phyloP scores from a whole-genome alignment of 2,888 invertebrate genomes.

The Plutella xylostella region DNA sequence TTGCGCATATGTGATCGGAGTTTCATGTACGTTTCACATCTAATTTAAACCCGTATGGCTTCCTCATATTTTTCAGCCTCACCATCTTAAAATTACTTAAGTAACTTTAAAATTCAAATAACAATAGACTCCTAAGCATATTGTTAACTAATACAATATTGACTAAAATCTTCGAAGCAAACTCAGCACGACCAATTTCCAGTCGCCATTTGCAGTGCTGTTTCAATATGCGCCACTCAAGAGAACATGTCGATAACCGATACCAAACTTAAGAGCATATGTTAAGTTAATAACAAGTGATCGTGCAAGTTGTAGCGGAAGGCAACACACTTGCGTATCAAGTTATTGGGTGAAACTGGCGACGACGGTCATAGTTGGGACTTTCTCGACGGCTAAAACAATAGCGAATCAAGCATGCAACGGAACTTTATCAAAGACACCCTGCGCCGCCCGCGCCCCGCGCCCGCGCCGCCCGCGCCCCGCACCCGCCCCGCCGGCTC shows the following conservation, averaged over 20 bases:
- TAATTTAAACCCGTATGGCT: too few relatives aligned
- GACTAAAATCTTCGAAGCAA: too few relatives aligned
- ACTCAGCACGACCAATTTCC: slow-evolving; percentile 1
- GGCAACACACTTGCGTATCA: slow-evolving; percentile 42
- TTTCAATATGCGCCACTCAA: slow-evolving; percentile 13
- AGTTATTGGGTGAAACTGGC: slow-evolving; percentile 30
- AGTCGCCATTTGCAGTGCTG: slow-evolving; percentile 7
- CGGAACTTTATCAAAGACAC: slow-evolving; percentile 62
- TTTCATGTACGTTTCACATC: not conserved
- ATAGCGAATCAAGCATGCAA: slow-evolving; percentile 65
- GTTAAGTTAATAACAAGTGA: slow-evolving; percentile 56
- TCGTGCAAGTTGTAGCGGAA: slow-evolving; percentile 41
- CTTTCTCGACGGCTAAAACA: slow-evolving; percentile 51
- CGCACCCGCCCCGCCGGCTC: too few relatives aligned
- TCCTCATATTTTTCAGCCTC: too few relatives aligned
- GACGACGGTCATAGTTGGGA: slow-evolving; percentile 51
- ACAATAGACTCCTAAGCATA: too few relatives aligned
- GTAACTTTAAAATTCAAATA: too few relatives aligned
- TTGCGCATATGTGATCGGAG: slow-evolving; percentile 3
- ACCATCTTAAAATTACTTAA: too few relatives aligned
- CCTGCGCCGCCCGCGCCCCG: slow-evolving; percentile 35
- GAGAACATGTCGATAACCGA: slow-evolving; percentile 30
- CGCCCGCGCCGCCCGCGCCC: slow-evolving; percentile 44
- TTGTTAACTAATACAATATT: too few relatives aligned
- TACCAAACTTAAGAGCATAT: slow-evolving; percentile 44